Evolutionary conservation across 2,113 vertebrate species (phyloP).

Genomic region (Nyctereutes procyonoides): DNA sequence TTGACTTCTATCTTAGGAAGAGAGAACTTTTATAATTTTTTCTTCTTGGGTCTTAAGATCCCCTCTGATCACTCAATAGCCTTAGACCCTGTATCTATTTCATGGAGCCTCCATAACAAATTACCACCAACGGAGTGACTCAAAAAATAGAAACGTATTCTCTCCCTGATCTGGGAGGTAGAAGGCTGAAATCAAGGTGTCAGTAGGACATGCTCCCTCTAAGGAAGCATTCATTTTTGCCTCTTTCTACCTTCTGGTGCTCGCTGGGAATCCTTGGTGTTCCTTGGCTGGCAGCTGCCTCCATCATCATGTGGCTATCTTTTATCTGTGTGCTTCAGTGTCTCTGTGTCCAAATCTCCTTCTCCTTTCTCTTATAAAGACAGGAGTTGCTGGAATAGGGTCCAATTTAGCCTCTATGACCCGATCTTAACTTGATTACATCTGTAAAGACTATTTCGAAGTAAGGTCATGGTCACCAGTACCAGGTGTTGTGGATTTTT

Average conservation of each 20-base stretch:
- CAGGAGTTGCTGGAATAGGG: neutral
- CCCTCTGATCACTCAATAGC: neutral
- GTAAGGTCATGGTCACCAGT: neutral
- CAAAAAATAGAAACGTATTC: neutral
- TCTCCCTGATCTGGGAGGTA: neutral
- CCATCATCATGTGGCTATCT: neutral
- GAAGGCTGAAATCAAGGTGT: neutral
- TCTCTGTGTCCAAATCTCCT: neutral
- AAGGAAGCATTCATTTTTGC: neutral
- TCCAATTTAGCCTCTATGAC: neutral
- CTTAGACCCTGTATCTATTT: neutral
- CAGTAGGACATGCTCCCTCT: rapidly evolving
- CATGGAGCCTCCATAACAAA: neutral
- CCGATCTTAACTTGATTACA: neutral
- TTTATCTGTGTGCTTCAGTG: neutral
- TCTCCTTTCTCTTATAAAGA: neutral
- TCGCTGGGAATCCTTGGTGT: neutral
- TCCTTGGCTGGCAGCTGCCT: neutral
- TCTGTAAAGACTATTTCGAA: conserved; percentile 13
- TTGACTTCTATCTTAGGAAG: conserved; percentile 25
- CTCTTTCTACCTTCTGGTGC: neutral
- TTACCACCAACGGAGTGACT: neutral
- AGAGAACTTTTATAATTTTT: neutral
- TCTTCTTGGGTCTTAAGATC: neutral
- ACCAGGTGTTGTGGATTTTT: neutral